Evolutionary conservation across 2,888 invertebrate genomes (phyloP), one percentile per base, ranked within the genome.

Genomic region (Netelia virgata): DNA sequence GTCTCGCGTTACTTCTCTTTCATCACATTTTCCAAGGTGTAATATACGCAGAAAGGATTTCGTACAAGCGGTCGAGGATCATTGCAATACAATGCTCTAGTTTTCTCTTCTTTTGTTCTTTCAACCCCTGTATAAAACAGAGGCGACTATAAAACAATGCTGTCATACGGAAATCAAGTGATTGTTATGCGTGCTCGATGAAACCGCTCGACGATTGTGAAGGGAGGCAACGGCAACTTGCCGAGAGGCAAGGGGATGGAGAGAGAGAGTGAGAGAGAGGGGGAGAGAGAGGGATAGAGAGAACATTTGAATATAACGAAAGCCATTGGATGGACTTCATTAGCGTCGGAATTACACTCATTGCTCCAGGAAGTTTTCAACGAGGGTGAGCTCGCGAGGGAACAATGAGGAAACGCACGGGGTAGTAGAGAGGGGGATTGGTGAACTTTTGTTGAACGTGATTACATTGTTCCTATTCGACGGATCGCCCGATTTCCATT

Each of bases 291-390:
- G 10, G n/a, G 28, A 9, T 57, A 57, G 41, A 53, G 18, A 61
- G 9, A 74, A 23, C 28, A 11, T 74, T 63, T 18, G 63, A 63
- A 63, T 74, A 74, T 74, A 50, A 64, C 36, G 11, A 64, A 59
- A 55, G 53, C 36, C 64, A 64, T 64, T 75, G 63, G 75, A 79
- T 79, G 83, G 79, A 83, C 83, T 83, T 79, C 75, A 83, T 83
- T 79, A 79, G 57, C 75, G 70, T 80, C 66, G 43, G 66, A 83
- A 83, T 83, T 75, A 72, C 80, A 75, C 75, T 83, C 73, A 78
- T 83, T 74, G 73, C 69, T 72, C 20, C 66, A 50, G 79, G 69
- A 83, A 83, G 75, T 80, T 83, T 83, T 68, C 66, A 83, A 83
- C 75, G 75, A 72, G 64, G 36, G 63, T 59, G 64, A 53, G 18